Evolutionary conservation across 2,113 vertebrate genomes (phyloP).

Genomic region (Callopanchax toddi): DNA sequence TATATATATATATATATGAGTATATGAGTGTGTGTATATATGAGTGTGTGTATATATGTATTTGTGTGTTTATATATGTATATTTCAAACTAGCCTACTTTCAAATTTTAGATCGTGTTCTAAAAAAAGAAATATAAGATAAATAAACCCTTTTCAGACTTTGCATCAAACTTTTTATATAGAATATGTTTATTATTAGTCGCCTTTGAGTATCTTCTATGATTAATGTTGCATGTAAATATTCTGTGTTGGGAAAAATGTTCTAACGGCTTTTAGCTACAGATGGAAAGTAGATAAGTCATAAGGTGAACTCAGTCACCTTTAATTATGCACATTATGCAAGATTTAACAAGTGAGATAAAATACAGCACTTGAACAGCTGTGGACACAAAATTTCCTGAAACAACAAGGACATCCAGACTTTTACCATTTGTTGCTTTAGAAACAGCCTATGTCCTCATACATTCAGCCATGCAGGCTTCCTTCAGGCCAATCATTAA

Average conservation of each 20-base stretch:
- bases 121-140: not conserved
- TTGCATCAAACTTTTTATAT: not conserved
- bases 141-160: not conserved
- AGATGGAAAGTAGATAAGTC: conserved; percentile 9
- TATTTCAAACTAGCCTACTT: not conserved
- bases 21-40: no score
- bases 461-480: conserved; percentile 63
- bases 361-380: conserved; percentile 24
- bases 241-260: not conserved
- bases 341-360: conserved; percentile 15
- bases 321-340: conserved; percentile 9
- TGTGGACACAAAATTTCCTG: conserved; percentile 28
- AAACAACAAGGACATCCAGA: conserved; percentile 26
- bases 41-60: no score
- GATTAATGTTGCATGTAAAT: not conserved
- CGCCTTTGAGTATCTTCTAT: not conserved
- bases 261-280: not conserved
- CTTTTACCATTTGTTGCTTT: conserved; percentile 50
- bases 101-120: not conserved
- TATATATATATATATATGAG: no score
- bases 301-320: not conserved
- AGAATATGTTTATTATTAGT: no score
- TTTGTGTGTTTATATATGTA: no score
- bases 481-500: conserved; percentile 77
- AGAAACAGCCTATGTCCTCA: conserved; percentile 58